These are phyloP conservation scores for Paedocypris sp. DNA, from an alignment of 2,113 vertebrate species.

Conservation along the genomic window DNA sequence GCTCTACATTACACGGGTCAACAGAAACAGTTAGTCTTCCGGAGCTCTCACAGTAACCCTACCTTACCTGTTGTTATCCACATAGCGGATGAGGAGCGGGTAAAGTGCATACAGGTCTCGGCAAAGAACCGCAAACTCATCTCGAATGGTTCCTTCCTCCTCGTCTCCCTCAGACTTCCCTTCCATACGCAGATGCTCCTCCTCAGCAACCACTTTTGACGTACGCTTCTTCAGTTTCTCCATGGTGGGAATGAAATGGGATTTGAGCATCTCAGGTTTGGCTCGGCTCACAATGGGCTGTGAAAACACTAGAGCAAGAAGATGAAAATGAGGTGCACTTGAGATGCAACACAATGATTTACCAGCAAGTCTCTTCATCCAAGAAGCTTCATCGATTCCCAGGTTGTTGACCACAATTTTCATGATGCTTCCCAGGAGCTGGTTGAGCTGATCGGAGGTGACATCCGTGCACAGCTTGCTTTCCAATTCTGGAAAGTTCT, in stretches of 20 bases:
- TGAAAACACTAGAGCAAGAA: conserved; percentile 69
- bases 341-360: conserved; percentile 10
- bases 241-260: conserved; percentile 89
- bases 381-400: conserved; percentile 88
- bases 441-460: conserved; percentile 83
- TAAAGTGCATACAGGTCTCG: conserved; percentile 89
- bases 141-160: conserved; percentile 76
- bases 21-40: no score
- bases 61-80: conserved; percentile 87
- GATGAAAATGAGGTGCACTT: neutral
- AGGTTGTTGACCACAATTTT: conserved; percentile 91
- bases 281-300: conserved; percentile 91
- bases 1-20: conserved; percentile 57
- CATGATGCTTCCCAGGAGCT: conserved; percentile 85
- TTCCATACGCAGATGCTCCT: conserved; percentile 84
- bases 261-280: conserved; percentile 78
- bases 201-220: conserved; percentile 84
- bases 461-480: conserved; percentile 70
- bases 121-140: conserved; percentile 90
- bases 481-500: conserved; percentile 64
- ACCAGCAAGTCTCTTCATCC: conserved; percentile 95
- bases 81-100: conserved; percentile 87
- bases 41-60: neutral
- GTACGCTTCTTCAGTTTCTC: conserved; percentile 84
- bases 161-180: conserved; percentile 76